Evolutionary conservation across 2,888 invertebrate species (phyloP), one percentile per base, ranked within the genome.

Genomic region (Sialis fuliginosa): DNA sequence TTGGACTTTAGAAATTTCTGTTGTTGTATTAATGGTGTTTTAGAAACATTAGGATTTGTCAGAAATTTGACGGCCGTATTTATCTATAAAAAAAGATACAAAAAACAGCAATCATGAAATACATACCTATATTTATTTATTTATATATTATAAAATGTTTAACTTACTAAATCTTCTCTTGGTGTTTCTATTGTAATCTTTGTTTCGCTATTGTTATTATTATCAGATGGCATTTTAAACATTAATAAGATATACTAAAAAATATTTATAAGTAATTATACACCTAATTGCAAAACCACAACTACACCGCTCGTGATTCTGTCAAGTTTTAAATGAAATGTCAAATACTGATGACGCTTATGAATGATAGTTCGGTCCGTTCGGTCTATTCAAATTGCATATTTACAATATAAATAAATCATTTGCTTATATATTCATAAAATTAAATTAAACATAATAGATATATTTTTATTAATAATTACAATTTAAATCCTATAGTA

Each of bases 41-140:
- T 69, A 45, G 77, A 74, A 2, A 91, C 87, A 62, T 81, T 86
- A n/a, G 83, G 81, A 67, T 90, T 90, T 62, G 81, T 77, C 45
- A 91, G 67, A 68, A 91, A 91, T 58, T 84, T 86, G 4, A 89
- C 76, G 5, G 90, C 90, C 9, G 89, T 89, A 54, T 77, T 74
- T 50, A 90, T 78, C 90, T 90, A 62, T 30, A 69, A 64, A 49
- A 52, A 7, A 35, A 39, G 30, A 34, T 22, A 45, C 22, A 44
- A 9, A 34, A 44, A 22, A 31, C 30, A 42, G 12, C 9, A 22
- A 13, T 42, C 22, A 22, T 22, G 22, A 22, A 2, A 22, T 4
- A 22, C 22, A 22, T 22, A 22, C 4, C 4, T 4, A 22, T 44
- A n/a, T 33, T 33, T 10, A 44, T 33, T 33, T 33, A 45, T 2